Conservation (phyloP, 2,113 vertebrate genomes). For the Centrocercus urophasianus region DNA sequence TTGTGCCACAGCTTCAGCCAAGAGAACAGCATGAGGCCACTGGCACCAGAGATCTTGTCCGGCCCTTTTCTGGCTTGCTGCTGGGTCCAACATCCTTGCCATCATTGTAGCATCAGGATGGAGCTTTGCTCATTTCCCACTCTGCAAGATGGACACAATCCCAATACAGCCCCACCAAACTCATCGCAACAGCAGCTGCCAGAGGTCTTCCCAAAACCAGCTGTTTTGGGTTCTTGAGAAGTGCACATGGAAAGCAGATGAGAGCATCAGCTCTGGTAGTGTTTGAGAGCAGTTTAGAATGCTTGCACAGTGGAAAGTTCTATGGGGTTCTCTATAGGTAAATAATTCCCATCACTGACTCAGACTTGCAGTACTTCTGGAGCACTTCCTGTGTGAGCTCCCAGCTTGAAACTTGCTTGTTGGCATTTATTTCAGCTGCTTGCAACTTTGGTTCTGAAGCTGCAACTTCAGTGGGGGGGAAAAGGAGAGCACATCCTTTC, state of each 20-base stretch:
- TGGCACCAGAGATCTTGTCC: fast-evolving
- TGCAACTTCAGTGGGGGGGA: not conserved
- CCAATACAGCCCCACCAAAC: fast-evolving
- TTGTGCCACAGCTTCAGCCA: fast-evolving
- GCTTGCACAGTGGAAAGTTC: not conserved
- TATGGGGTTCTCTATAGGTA: too few relatives aligned
- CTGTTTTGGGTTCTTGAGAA: not conserved
- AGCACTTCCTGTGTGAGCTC: not conserved
- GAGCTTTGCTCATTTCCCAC: not conserved
- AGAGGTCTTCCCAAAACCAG: not conserved
- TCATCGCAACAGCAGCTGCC: fast-evolving
- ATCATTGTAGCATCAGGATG: not conserved
- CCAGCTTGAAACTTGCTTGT: constrained; percentile 38
- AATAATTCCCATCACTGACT: not conserved
- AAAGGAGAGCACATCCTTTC: too few relatives aligned
- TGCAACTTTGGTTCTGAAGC: not conserved
- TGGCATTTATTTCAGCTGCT: constrained; percentile 16
- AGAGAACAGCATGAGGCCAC: fast-evolving
- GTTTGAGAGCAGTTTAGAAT: not conserved
- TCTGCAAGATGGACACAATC: not conserved
- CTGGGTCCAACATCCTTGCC: fast-evolving
- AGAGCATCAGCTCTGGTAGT: not conserved
- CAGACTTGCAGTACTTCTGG: not conserved
- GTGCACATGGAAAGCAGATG: not conserved
- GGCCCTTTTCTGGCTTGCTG: not conserved